These are phyloP conservation scores for Mesopsocus fuscifrons DNA, from an alignment of 2,888 invertebrate species.

Conservation along the genomic window DNA sequence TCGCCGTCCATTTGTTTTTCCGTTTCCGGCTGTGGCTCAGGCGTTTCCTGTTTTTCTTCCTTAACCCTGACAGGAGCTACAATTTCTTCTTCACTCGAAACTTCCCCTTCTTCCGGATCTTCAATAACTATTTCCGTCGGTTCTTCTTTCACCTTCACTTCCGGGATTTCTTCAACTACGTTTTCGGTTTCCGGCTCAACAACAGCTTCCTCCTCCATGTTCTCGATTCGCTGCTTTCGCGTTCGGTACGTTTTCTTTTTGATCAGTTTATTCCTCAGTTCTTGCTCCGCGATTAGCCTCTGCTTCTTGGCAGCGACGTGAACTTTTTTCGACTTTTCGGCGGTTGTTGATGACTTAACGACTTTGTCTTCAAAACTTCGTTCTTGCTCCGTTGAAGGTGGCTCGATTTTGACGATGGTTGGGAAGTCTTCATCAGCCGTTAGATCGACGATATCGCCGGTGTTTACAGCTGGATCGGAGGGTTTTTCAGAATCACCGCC, in stretches of 20 bases:
- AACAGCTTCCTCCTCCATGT: neutral
- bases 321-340: neutral
- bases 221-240: constrained; percentile 4
- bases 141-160: constrained; percentile 3
- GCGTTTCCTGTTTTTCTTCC: constrained; percentile 4
- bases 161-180: neutral
- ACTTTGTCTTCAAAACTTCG: constrained; percentile 3
- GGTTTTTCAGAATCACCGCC: neutral
- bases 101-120: constrained; percentile 10
- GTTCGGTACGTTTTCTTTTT: constrained; percentile 8
- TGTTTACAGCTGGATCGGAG: too few relatives aligned
- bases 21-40: constrained; percentile 7
- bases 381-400: neutral
- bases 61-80: constrained; percentile 10
- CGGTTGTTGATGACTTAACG: neutral
- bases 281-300: neutral
- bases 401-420: neutral
- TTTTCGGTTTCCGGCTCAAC: neutral
- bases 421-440: constrained; percentile 7
- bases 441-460: constrained; percentile 5
- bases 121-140: constrained; percentile 3
- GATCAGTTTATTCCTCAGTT: constrained; percentile 5
- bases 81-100: constrained; percentile 11
- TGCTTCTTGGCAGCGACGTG: neutral
- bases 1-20: constrained; percentile 10